Conservation (phyloP, 2,888 invertebrate species). For the Megamerina dolium region DNA sequence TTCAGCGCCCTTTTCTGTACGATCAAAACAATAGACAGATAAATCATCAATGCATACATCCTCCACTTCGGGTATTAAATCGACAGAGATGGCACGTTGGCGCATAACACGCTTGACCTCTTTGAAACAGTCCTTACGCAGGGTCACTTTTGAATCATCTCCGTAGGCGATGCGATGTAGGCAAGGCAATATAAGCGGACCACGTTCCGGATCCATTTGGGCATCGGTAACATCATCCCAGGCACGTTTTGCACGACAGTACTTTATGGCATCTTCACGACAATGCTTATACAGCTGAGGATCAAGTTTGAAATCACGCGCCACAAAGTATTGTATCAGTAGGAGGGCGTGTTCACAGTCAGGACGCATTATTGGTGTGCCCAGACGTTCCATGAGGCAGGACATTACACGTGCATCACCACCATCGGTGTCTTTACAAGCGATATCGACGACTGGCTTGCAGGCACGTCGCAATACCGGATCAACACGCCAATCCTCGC, state of each 20-base stretch:
- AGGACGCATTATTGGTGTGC: conserved; percentile 71
- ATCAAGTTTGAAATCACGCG: conserved; percentile 89
- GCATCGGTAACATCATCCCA: conserved; percentile 63
- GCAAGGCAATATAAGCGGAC: conserved; percentile 83
- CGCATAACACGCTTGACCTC: conserved; percentile 90
- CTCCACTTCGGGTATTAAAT: conserved; percentile 91
- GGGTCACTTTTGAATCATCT: conserved; percentile 48
- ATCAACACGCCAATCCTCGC: conserved; percentile 93
- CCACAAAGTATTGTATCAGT: conserved; percentile 95
- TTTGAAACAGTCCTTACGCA: conserved; percentile 55
- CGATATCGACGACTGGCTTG: conserved; percentile 72
- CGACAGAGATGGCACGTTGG: conserved; percentile 85
- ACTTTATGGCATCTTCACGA: conserved; percentile 74
- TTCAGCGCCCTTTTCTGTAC: conserved; percentile 85
- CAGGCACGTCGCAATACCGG: conserved; percentile 83
- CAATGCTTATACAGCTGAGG: conserved; percentile 83
- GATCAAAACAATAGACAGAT: conserved; percentile 73
- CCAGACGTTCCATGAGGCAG: conserved; percentile 90
- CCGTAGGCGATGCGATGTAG: conserved; percentile 69
- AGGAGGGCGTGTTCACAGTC: conserved; percentile 87
- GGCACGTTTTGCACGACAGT: conserved; percentile 71
- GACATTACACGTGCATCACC: conserved; percentile 81
- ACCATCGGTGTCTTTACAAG: conserved; percentile 66
- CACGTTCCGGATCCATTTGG: conserved; percentile 68
- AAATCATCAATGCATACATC: conserved; percentile 83